Evolutionary conservation across 2,113 vertebrate genomes (phyloP).

Genomic region (Monopterus albus): DNA sequence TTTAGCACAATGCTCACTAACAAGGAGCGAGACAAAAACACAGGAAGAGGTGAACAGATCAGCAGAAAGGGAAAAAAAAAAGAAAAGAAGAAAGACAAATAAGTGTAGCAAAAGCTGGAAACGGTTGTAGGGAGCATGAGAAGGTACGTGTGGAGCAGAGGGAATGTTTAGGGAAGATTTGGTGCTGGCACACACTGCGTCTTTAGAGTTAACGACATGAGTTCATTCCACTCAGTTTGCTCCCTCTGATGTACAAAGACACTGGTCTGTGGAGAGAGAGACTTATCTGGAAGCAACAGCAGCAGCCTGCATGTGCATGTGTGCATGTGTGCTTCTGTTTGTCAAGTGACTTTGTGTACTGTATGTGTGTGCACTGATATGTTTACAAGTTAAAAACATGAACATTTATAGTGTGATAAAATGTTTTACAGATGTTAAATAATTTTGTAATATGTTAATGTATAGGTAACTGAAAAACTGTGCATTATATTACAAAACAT

Average conservation of each 20-base stretch:
- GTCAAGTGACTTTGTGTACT: neutral
- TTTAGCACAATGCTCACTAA: conserved; percentile 64
- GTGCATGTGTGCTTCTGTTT: neutral
- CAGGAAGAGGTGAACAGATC: neutral
- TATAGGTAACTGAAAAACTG: neutral
- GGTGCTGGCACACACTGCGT: conserved; percentile 28
- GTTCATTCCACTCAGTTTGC: conserved; percentile 61
- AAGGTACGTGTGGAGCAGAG: conserved; percentile 19
- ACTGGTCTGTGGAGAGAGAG: conserved; percentile 63
- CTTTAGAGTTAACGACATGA: conserved; percentile 63
- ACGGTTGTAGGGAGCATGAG: conserved; percentile 3
- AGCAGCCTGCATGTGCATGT: conserved; percentile 42
- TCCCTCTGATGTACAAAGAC: conserved; percentile 69
- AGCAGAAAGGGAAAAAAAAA: conserved; percentile 12
- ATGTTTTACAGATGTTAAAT: too few relatives aligned
- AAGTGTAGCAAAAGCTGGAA: conserved; percentile 30
- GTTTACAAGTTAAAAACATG: too few relatives aligned
- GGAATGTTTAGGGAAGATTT: conserved; percentile 50
- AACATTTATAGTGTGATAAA: too few relatives aligned
- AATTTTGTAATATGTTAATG: neutral
- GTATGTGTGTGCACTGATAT: too few relatives aligned
- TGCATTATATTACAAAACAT: too few relatives aligned
- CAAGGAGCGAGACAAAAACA: conserved; percentile 37
- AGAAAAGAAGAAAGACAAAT: conserved; percentile 16
- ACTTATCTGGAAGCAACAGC: conserved; percentile 78